Conservation (phyloP, 1,140 invertebrate species). For the Zaprionus inermis region DNA sequence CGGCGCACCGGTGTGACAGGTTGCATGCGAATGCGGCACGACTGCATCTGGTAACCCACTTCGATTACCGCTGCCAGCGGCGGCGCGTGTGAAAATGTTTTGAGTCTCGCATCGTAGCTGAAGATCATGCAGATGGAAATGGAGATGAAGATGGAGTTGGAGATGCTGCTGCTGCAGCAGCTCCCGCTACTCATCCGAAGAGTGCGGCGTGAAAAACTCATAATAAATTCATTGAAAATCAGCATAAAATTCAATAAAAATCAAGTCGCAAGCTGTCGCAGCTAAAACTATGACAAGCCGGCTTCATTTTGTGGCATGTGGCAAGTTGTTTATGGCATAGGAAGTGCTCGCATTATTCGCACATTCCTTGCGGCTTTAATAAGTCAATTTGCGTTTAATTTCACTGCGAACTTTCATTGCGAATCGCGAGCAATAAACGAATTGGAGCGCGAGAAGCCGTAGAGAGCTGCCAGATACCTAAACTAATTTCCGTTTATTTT, state of each 20-base stretch:
- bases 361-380: conserved; percentile 31
- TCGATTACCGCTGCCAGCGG: conserved; percentile 61
- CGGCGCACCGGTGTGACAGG: conserved; percentile 69
- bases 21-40: conserved; percentile 80
- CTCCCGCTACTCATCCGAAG: conserved; percentile 49
- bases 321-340: background rate
- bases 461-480: background rate
- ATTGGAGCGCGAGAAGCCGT: background rate
- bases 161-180: conserved; percentile 31
- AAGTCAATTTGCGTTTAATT: conserved; percentile 20
- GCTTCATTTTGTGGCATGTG: conserved; percentile 50
- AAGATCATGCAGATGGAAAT: conserved; percentile 18
- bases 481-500: background rate
- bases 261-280: conserved; percentile 54
- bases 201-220: conserved; percentile 20
- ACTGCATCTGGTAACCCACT: conserved; percentile 80
- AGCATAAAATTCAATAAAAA: conserved; percentile 54
- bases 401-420: conserved; percentile 10
- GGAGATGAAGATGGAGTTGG: background rate
- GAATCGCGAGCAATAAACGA: background rate
- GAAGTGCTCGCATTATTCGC: conserved; percentile 2
- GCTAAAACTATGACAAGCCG: conserved; percentile 23
- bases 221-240: conserved; percentile 70
- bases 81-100: conserved; percentile 73
- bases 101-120: conserved; percentile 22